phyloP scores from a whole-genome alignment of 1,140 invertebrate genomes.

The Zaprionus inermis region DNA sequence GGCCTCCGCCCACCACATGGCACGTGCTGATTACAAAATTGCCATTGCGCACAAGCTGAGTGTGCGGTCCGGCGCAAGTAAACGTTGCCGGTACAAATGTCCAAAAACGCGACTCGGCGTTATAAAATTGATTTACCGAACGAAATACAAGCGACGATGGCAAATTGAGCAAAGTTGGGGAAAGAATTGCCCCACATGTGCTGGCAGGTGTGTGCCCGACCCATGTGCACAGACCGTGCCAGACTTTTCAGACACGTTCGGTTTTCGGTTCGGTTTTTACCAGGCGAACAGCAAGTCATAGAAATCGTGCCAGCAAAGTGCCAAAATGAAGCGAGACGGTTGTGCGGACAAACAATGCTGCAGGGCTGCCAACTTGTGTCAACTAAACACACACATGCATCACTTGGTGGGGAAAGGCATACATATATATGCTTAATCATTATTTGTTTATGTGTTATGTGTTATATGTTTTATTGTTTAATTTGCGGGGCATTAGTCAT shows the following conservation, averaged over 20 bases:
- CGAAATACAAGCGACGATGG: conserved; percentile 18
- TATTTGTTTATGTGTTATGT: not conserved
- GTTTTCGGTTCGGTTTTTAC: conserved; percentile 77
- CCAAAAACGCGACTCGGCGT: not conserved
- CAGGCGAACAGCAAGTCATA: conserved; percentile 53
- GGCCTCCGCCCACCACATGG: conserved; percentile 76
- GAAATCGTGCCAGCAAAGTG: not conserved
- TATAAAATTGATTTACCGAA: conserved; percentile 5
- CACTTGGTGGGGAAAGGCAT: not conserved
- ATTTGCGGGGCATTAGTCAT: not conserved
- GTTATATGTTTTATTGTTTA: not conserved
- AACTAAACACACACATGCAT: not conserved
- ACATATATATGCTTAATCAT: not conserved
- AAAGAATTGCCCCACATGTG: conserved; percentile 64
- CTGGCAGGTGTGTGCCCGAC: conserved; percentile 44
- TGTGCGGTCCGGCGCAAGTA: conserved; percentile 9
- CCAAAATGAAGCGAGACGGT: not conserved
- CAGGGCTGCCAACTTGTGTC: conserved; percentile 12
- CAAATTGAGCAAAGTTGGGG: conserved; percentile 54
- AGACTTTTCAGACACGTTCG: conserved; percentile 81
- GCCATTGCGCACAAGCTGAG: conserved; percentile 46
- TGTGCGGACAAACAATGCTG: not conserved
- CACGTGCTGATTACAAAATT: conserved; percentile 58
- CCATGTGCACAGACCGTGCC: conserved; percentile 75
- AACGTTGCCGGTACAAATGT: too few species aligned